These are phyloP conservation scores for Falcaria lacertinaria DNA, from an alignment of 2,888 invertebrate species.

Conservation along the genomic window DNA sequence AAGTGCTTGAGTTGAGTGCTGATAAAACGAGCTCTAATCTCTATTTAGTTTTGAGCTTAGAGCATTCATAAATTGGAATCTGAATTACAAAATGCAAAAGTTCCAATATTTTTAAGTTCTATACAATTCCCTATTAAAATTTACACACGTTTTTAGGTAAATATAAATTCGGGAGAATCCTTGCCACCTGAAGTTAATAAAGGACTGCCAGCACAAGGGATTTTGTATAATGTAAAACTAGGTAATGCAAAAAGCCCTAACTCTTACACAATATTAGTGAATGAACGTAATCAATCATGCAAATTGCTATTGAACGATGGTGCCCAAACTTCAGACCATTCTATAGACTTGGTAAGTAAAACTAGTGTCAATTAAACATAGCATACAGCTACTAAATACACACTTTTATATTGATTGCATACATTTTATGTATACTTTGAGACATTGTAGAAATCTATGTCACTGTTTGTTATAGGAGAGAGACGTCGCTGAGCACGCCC, in stretches of 20 bases:
- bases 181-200: not conserved
- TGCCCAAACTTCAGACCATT: constrained; percentile 54
- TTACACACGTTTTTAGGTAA: not conserved
- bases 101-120: no score
- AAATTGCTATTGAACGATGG: constrained; percentile 13
- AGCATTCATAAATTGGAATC: no score
- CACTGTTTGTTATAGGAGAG: constrained; percentile 30
- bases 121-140: no score
- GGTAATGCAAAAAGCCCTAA: not conserved
- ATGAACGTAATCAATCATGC: constrained; percentile 1
- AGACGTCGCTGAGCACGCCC: constrained; percentile 14
- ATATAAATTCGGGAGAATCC: not conserved
- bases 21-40: no score
- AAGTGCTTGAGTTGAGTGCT: no score
- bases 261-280: not conserved
- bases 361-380: not conserved
- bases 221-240: not conserved
- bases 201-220: not conserved
- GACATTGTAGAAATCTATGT: constrained; percentile 4
- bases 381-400: constrained; percentile 2
- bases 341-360: constrained; percentile 49
- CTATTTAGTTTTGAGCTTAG: no score
- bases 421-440: not conserved
- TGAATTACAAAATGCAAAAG: no score
- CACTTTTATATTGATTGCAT: constrained; percentile 12